Base-by-base conservation (phyloP, 2,113 vertebrate species). In the Myxocyprinus asiaticus region DNA sequence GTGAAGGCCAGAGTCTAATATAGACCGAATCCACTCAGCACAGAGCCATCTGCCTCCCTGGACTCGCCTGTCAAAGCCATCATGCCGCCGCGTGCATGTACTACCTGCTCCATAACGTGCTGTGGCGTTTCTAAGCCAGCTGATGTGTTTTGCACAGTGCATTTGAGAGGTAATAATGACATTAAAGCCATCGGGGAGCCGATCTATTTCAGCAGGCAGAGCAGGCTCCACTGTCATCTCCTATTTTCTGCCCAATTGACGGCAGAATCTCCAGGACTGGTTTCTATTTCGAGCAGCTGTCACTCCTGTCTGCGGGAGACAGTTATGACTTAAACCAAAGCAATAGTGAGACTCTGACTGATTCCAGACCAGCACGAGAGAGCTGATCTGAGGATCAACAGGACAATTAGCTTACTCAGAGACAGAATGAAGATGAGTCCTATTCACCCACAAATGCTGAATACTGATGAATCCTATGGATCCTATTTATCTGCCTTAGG, bases 81-180 rank as follows among this genome's bases (percentile, higher is more conserved):
- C 50, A 64, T 15, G 15, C 56, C 12, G 56, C 69, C 14, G 43
- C 11, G 8, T 67, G 44, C 45, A 43, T 22, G 71, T 59, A 62
- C 62, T 76, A 70, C 51, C 66, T 55, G 62, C 17, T 62, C 53
- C 74, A 68, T 50, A 78, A 70, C 55, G 63, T 8, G 11, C 50
- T 42, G 79, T 45, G 53, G 79, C 59, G 15, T 75, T 66, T 78
- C 79, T 50, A 63, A 74, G 42, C 62, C 42, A 47, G 58, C 69
- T 45, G 48, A 65, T 73, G 45, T 4, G 7, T 67, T 81, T 81
- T 68, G 58, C 59, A 79, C 79, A 79, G 83, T 58, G 77, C 70
- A 79, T 84, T 67, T 72, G 72, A 82, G 74, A 85, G 55, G 77
- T 82, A 82, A 80, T 80, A 79, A 82, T 85, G 61, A 67, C 67